Evolutionary conservation across 2,113 vertebrate species (phyloP), one percentile per base, ranked within the genome.

Genomic region (Riparia riparia): DNA sequence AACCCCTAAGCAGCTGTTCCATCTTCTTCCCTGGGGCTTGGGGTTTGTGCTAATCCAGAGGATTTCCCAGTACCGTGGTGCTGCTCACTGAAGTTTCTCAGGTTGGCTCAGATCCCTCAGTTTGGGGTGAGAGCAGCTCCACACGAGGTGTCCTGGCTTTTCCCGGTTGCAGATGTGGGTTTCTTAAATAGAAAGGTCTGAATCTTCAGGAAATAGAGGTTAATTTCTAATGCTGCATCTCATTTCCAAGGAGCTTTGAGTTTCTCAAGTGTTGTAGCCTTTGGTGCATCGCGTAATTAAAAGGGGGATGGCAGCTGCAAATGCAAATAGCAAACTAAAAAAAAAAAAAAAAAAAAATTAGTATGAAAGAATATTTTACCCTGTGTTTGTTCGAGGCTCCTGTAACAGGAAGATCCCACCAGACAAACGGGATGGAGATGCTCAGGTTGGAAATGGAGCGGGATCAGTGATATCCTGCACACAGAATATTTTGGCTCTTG

Each of bases 1-100:
- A 96, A 97, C 84, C 79, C 93, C 53, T 49, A 45, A 60, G 49
- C 32, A 56, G 24, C 50, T 57, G n/a, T 24, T 77, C 29, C 26
- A 5, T 34, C 32, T 79, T n/a, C 54, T 72, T 71, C 34, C 45
- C 18, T 6, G 15, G 64, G 47, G 18, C 6, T 77, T 41, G 44
- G 12, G 4, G 25, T 65, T 73, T 49, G 41, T 66, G 28, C 26
- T 45, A 19, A 53, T 14, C 25, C 20, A 18, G 13, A 50, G 37
- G 2, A 4, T 63, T 92, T 58, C 44, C 41, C n/a, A 16, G 2
- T 6, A 4, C 6, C 3, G 0, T 29, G 70, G 22, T 71, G 51
- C 14, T 56, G 29, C 31, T 63, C 7, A 2, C 14, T 18, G 50
- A 57, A 70, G 39, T 13, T 74, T 76, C 31, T 87, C 22, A 61